Conservation (phyloP, 1,140 invertebrate species). For the Lutraria rhynchaena region DNA sequence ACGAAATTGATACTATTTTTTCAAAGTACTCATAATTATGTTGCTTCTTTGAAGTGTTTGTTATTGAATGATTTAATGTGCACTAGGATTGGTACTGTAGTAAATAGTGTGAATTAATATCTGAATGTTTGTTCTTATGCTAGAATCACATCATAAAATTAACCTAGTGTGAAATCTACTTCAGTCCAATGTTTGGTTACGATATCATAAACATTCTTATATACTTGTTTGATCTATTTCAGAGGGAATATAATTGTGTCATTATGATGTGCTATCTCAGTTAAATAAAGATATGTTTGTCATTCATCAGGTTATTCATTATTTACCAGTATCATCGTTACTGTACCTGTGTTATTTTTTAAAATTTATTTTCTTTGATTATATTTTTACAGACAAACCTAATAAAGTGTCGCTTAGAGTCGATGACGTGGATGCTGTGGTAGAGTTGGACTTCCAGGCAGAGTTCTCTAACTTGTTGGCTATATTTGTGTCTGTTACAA, state of each 20-base stretch:
- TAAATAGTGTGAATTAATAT: no score
- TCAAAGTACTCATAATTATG: no score
- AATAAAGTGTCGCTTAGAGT: slow-evolving; percentile 45
- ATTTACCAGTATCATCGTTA: not conserved
- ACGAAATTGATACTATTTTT: no score
- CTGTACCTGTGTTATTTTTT: not conserved
- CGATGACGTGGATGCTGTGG: slow-evolving; percentile 56
- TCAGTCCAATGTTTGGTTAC: no score
- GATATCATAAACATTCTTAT: not conserved
- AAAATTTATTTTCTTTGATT: not conserved
- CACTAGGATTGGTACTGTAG: no score
- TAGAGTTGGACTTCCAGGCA: slow-evolving; percentile 75
- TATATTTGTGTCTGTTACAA: slow-evolving; percentile 67
- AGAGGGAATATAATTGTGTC: not conserved
- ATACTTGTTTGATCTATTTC: not conserved
- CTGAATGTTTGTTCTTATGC: not conserved
- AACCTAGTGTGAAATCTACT: no score
- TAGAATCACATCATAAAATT: not conserved
- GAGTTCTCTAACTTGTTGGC: slow-evolving; percentile 76
- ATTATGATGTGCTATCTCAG: no score
- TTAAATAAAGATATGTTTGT: not conserved
- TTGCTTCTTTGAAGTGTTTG: no score
- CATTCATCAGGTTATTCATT: not conserved
- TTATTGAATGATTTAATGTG: no score
- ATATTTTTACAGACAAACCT: slow-evolving; percentile 61